phyloP scores from a whole-genome alignment of 2,797 vertebrate species.

The Sternarchorhynchus goeldii region DNA sequence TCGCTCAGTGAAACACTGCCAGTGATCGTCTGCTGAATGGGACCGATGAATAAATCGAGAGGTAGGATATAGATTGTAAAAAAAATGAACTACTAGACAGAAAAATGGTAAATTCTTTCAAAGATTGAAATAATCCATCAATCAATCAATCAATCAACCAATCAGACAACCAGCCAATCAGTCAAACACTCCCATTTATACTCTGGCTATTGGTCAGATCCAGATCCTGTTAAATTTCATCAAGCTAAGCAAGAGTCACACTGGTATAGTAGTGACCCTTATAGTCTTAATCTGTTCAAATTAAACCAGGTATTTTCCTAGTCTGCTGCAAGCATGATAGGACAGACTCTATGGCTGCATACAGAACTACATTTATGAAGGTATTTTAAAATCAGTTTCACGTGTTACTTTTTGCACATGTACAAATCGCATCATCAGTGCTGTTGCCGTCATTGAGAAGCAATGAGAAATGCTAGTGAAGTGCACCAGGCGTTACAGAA shows the following conservation, averaged over 20 bases:
- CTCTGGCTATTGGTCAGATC: background rate
- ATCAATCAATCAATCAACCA: too few species aligned
- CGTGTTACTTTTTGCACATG: background rate
- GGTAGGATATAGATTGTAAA: too few species aligned
- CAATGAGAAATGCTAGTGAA: background rate
- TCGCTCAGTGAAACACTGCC: background rate
- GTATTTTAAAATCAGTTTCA: background rate
- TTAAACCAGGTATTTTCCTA: too few species aligned
- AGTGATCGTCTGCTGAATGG: background rate
- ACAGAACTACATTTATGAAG: background rate
- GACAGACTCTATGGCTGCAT: background rate
- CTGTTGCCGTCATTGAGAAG: background rate
- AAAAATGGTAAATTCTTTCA: background rate
- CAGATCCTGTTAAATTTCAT: background rate
- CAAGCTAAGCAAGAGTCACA: background rate
- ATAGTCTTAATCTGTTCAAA: too few species aligned
- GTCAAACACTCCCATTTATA: background rate
- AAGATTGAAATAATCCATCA: background rate
- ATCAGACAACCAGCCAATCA: background rate
- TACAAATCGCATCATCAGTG: background rate
- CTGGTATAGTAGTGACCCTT: too few species aligned
- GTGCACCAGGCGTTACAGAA: background rate
- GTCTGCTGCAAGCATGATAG: background rate
- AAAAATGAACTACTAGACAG: background rate
- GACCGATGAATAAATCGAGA: constrained; percentile 7